Base-by-base conservation (phyloP, 2,888 invertebrate genomes). In the Sinopyrophorus schimmeli region DNA sequence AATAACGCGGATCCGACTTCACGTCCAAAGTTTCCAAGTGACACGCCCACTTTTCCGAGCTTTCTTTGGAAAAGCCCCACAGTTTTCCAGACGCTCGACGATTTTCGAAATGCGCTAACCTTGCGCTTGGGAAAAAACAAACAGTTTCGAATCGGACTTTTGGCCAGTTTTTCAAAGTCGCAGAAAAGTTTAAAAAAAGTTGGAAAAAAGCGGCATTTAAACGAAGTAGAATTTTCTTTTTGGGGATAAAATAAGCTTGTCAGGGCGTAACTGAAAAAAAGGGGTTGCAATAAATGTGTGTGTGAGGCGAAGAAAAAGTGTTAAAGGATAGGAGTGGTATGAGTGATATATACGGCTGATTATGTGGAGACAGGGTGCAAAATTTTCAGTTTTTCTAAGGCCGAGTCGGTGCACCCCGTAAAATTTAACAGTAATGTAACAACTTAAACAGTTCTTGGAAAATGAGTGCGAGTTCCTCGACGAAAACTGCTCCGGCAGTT, bases 321-420 rank as follows among this genome's bases (percentile, higher is more conserved):
- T 49, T 43, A 43, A 44, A 44, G 49, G 39, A 43, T 49, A 43
- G 49, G 49, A 49, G 49, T 49, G 49, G 49, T 39, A 49, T 38
- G 26, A 49, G 49, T 49, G 49, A 43, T 43, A 49, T 39, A 49
- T 43, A 39, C 28, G 42, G 39, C 49, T 43, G 39, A 49, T 49
- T 49, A 49, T 49, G 49, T 49, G 43, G 42, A 44, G 39, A 39
- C 31, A 32, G 30, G 32, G 32, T 43, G 43, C 34, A 26, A 44
- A 41, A 48, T 48, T 47, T 23, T 28, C 32, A 42, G 35, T 48
- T 35, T 31, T 21, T 40, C 21, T 32, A 37, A 42, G 30, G 38
- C 30, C 30, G 12, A 11, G 14, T n/a, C 32, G 20, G 37, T 31
- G 10, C 10, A 31, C 38, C 15, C 12, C 14, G 10, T 41, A 31